Evolutionary conservation across 2,113 vertebrate genomes (phyloP), one percentile per base, ranked within the genome.

Genomic region (Scytalopus superciliaris): DNA sequence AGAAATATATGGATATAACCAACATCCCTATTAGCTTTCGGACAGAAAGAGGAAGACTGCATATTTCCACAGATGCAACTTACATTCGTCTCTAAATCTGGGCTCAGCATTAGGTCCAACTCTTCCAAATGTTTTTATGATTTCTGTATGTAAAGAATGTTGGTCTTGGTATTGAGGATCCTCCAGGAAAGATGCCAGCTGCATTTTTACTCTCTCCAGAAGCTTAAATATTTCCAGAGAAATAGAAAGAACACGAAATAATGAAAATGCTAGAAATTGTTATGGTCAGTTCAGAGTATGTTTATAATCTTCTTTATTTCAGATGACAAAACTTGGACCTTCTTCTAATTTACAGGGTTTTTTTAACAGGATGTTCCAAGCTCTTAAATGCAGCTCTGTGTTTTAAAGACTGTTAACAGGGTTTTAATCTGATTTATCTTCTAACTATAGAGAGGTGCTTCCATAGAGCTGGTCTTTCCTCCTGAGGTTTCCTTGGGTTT

Each of bases 151-250:
- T 94, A 99, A 94, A 87, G 99, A 99, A 97, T 99, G 99, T 96
- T 99, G 99, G 96, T 99, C 99, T 96, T 99, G 99, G 95, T 99
- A 99, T 87, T 99, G 99, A 86, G 99, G 99, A 89, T 99, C 99
- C 95, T 99, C 99, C 93, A 99, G 97, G 96, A 99, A 99, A 53
- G 99, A 99, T 3, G 99, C 99, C 96, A 99, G 96, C 97, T 99
- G 99, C 99, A 99, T 99, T 97, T 99, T 99, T 3, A 99, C 99
- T 97, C 99, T 99, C 97, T 99, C 99, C 91, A 99, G 97, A 97
- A 99, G 98, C 99, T 99, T 96, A 78, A 97, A 86, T 27, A 92
- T 91, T 59, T 18, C 89, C 35, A 94, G 47, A 96, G 57, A 96
- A 88, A 94, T 3, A 77, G 42, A 73, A 76, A 93, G 25, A 66